These are phyloP conservation scores for Actinostola sp. DNA, from an alignment of 92 coral and sea anemone species.

Conservation along the genomic window DNA sequence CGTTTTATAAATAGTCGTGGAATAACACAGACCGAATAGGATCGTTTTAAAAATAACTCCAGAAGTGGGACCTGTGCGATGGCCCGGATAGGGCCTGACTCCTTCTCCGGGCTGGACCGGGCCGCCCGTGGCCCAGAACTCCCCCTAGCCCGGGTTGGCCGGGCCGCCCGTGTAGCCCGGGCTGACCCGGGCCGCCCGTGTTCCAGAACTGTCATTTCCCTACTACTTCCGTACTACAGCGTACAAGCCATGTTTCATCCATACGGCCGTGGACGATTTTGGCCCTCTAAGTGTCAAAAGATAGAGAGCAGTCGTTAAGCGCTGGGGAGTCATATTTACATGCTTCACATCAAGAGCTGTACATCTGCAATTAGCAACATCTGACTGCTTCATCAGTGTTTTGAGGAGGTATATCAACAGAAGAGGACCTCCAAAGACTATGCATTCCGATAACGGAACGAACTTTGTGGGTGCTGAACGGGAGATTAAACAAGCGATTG, in stretches of 20 bases:
- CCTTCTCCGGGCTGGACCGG: no score
- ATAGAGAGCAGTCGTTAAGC: constrained; percentile 44
- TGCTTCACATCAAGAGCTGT: constrained; percentile 51
- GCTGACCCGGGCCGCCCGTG: no score
- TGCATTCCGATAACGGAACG: constrained; percentile 44
- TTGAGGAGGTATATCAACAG: constrained; percentile 35
- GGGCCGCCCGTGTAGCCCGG: no score
- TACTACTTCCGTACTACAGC: constrained; percentile 44
- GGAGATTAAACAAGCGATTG: constrained; percentile 28
- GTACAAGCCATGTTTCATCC: constrained; percentile 45
- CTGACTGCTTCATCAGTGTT: constrained; percentile 30
- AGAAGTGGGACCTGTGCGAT: no score
- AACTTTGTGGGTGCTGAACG: constrained; percentile 20
- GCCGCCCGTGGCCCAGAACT: no score
- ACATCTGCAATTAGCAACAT: constrained; percentile 41
- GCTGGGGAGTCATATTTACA: constrained; percentile 58
- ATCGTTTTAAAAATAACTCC: no score
- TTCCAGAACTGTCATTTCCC: no score
- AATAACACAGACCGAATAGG: no score
- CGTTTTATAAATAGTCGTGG: no score
- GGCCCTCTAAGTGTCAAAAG: constrained; percentile 50
- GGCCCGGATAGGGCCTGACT: no score
- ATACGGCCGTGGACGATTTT: constrained; percentile 52
- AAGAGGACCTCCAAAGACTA: constrained; percentile 41
- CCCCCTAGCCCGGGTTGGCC: no score